phyloP scores from a whole-genome alignment of 1,140 invertebrate species.

The Bradynema listronoti region DNA sequence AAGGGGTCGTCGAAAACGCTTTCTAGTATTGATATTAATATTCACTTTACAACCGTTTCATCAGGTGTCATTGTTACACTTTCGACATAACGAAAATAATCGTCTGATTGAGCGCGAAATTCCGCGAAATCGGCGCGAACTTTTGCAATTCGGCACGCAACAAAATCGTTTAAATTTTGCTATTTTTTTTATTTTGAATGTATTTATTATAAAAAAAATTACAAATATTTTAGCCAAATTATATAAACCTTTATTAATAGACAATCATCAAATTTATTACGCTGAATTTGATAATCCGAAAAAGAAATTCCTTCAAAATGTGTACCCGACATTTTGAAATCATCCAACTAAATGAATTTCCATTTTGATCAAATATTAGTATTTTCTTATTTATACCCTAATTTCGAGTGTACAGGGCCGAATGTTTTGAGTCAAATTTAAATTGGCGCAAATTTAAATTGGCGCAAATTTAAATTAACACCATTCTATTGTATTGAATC shows the following conservation, averaged over 20 bases:
- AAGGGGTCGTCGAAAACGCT: too few species aligned
- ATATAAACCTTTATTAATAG: constrained; percentile 1
- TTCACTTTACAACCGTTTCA: constrained; percentile 19
- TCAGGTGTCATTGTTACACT: constrained; percentile 15
- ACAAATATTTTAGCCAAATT: not conserved
- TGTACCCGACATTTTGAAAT: too few species aligned
- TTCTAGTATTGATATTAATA: too few species aligned
- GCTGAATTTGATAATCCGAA: not conserved
- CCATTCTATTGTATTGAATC: too few species aligned
- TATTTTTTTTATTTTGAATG: not conserved
- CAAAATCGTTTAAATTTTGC: constrained; percentile 16
- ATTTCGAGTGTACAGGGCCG: too few species aligned
- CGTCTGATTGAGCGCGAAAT: constrained; percentile 16
- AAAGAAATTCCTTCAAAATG: too few species aligned
- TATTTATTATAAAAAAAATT: not conserved
- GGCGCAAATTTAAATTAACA: too few species aligned
- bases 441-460: too few species aligned
- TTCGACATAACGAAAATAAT: constrained; percentile 22
- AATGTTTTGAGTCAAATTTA: too few species aligned
- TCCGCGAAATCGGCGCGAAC: constrained; percentile 12
- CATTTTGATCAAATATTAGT: too few species aligned
- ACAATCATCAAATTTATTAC: constrained; percentile 7
- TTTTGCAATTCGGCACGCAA: constrained; percentile 20
- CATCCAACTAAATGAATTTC: too few species aligned
- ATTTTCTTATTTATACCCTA: too few species aligned